Base-by-base conservation (phyloP, 2,797 vertebrate genomes). In the Thunnus albacares region DNA sequence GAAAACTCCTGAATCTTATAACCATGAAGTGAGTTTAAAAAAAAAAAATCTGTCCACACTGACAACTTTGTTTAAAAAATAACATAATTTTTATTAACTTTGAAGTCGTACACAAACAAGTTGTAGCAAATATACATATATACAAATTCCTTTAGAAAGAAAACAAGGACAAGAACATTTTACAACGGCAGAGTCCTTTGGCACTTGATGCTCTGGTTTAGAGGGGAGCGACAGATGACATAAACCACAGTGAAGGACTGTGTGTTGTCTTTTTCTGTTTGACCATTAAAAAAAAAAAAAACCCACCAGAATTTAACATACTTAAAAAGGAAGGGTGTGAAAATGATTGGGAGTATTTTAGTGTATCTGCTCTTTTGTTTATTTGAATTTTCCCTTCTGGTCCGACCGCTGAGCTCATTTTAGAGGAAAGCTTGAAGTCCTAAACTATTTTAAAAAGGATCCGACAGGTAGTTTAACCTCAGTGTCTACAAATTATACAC, bases 81-180 rank as follows among this genome's bases (percentile, higher is more conserved):
- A 75, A 73, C 30, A 59, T 35, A 6, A 41, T 81, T 78, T 89
- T 93, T 89, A 93, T 90, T 93, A 69, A 84, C 71, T 85, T 59
- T 71, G 2, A 87, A 79, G 75, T 82, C 4, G 67, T 83, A 92
- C 77, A 89, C 70, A 90, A 90, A 89, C 82, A 77, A 43, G 52
- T 59, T 28, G 72, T 82, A 91, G 24, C 72, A 92, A 92, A 91
- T 87, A 86, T 86, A 91, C 82, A 90, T 80, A 89, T 87, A 65
- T 77, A 90, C 86, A 86, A 59, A 53, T 75, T 81, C 75, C 70
- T 77, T 75, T 65, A 68, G 14, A 84, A 84, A 81, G 52, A 78
- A 70, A 80, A 81, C 13, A 9, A 26, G 28, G 20, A 75, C 67
- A 66, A 63, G 51, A 51, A 62, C 1, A n/a, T 65, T 33, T 55